Conservation (phyloP, 2,797 vertebrate species). For the Pampus argenteus region DNA sequence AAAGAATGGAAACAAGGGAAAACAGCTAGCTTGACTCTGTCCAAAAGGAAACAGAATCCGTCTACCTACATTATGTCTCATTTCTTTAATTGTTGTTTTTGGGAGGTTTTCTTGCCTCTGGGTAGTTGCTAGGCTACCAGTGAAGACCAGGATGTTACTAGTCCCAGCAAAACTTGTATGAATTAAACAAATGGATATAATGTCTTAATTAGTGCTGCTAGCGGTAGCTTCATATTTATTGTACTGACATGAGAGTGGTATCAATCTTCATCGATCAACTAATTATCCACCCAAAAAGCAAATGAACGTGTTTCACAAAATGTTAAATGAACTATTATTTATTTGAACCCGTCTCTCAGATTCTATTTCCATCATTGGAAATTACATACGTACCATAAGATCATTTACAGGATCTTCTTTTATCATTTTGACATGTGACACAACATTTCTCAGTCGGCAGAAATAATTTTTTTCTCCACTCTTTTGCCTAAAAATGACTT, state of each 20-base stretch:
- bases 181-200: neutral
- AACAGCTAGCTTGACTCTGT: neutral
- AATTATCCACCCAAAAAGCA: neutral
- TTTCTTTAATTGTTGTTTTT: too few species aligned
- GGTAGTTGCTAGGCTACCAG: slow-evolving; percentile 24
- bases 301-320: neutral
- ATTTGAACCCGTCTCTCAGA: neutral
- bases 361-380: neutral
- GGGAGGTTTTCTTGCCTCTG: neutral
- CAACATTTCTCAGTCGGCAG: neutral
- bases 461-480: slow-evolving; percentile 18
- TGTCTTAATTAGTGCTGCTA: too few species aligned
- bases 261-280: neutral
- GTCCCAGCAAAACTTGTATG: neutral
- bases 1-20: neutral
- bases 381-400: slow-evolving; percentile 7
- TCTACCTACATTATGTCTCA: too few species aligned
- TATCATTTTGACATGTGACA: slow-evolving; percentile 1
- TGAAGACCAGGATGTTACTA: too few species aligned
- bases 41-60: too few species aligned
- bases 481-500: slow-evolving; percentile 24
- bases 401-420: slow-evolving; percentile 1
- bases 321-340: neutral
- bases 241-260: neutral
- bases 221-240: too few species aligned